Evolutionary conservation across 2,888 invertebrate genomes (phyloP).

Genomic region (Diadromus collaris): DNA sequence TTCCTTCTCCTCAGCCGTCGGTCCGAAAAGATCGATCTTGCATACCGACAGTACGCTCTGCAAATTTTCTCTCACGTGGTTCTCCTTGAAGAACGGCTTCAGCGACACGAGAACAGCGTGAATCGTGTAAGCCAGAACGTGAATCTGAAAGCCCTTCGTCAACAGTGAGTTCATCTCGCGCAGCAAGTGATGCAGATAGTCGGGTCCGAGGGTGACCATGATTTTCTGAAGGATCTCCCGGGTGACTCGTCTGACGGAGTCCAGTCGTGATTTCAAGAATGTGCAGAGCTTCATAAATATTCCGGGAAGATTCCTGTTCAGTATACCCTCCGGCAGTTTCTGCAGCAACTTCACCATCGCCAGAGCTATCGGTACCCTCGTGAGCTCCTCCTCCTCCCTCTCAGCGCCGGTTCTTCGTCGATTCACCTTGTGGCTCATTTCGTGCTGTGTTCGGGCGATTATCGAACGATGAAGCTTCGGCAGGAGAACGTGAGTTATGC

Average conservation of each 20-base stretch:
- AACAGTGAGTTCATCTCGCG: constrained; percentile 91
- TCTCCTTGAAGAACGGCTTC: constrained; percentile 86
- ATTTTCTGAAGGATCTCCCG: constrained; percentile 97
- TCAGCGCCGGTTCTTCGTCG: constrained; percentile 85
- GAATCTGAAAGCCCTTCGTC: constrained; percentile 95
- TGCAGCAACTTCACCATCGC: constrained; percentile 96
- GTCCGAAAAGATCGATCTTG: constrained; percentile 93
- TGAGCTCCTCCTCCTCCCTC: constrained; percentile 94
- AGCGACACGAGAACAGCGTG: constrained; percentile 90
- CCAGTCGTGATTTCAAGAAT: constrained; percentile 93
- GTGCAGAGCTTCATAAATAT: constrained; percentile 94
- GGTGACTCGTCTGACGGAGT: constrained; percentile 92
- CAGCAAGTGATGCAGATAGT: constrained; percentile 89
- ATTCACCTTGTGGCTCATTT: constrained; percentile 90
- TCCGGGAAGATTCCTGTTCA: constrained; percentile 90
- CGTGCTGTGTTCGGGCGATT: constrained; percentile 86
- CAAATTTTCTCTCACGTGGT: constrained; percentile 91
- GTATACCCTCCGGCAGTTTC: constrained; percentile 88
- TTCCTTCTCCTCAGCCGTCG: constrained; percentile 95
- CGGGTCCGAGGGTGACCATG: constrained; percentile 91
- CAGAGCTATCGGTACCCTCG: constrained; percentile 94
- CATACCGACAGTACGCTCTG: constrained; percentile 90
- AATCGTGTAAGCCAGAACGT: constrained; percentile 94
- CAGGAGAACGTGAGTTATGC: constrained; percentile 87
- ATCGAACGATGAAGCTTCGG: constrained; percentile 90